Evolutionary conservation across 2,797 vertebrate species (phyloP).

Genomic region (Pangasius djambal): DNA sequence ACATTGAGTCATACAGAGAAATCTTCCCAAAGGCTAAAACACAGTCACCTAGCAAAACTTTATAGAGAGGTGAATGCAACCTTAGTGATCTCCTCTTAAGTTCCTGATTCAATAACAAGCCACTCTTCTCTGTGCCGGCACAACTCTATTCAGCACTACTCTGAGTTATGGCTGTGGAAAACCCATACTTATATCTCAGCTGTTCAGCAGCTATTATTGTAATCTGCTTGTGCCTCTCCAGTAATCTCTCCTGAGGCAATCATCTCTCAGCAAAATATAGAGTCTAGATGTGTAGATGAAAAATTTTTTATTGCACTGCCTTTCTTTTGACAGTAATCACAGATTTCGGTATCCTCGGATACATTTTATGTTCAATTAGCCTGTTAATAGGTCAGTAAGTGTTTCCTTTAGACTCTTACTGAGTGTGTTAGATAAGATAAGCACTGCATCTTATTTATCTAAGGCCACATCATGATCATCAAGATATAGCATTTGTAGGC

Average conservation of each 20-base stretch:
- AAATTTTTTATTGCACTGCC: not conserved
- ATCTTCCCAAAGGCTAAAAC: not conserved
- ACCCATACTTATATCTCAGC: not conserved
- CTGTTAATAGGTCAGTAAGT: not conserved
- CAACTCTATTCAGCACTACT: slow-evolving; percentile 20
- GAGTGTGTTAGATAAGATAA: not conserved
- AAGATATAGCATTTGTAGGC: not conserved
- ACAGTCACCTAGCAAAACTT: not conserved
- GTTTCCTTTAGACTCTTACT: not conserved
- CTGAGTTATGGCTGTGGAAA: slow-evolving; percentile 3
- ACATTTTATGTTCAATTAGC: not conserved
- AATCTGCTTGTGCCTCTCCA: slow-evolving; percentile 12
- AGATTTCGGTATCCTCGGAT: not conserved
- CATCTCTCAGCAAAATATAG: not conserved
- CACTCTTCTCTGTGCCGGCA: slow-evolving; percentile 24
- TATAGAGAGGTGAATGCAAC: not conserved
- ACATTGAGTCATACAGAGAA: not conserved
- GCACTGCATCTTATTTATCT: not conserved
- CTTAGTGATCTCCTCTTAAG: not conserved
- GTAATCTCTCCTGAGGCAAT: slow-evolving; percentile 17
- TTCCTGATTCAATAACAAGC: slow-evolving; percentile 8
- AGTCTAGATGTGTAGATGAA: not conserved
- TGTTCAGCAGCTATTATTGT: slow-evolving; percentile 19
- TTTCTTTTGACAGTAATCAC: not conserved
- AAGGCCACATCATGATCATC: not conserved